Evolutionary conservation across 1,140 invertebrate species (phyloP).

Genomic region (Dinoponera quadriceps): DNA sequence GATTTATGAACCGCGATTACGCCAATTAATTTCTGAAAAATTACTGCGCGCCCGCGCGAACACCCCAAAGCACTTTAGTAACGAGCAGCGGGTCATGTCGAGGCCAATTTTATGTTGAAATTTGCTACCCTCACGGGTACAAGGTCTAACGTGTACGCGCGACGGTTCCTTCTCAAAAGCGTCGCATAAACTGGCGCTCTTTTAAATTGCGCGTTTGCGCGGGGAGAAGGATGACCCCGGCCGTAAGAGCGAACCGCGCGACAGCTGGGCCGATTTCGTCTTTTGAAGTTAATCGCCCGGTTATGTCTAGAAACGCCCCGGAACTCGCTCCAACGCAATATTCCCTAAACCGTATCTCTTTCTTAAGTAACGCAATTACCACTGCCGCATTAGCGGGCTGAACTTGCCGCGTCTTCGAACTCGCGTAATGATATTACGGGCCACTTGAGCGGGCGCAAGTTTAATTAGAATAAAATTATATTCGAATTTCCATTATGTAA

Average conservation of each 20-base stretch:
- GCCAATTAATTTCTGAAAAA: constrained; percentile 61
- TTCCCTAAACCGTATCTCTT: neutral
- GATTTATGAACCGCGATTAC: constrained; percentile 60
- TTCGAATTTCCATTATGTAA: constrained; percentile 7
- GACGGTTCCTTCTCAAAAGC: constrained; percentile 53
- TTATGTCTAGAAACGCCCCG: neutral
- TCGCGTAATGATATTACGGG: neutral
- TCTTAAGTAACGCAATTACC: neutral
- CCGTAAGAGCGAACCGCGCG: constrained; percentile 9
- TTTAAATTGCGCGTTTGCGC: constrained; percentile 56
- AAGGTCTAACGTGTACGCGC: constrained; percentile 27
- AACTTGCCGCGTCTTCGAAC: neutral
- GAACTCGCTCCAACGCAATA: neutral
- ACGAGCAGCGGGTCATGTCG: constrained; percentile 47
- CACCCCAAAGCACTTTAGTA: constrained; percentile 57
- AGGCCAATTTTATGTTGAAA: constrained; percentile 56
- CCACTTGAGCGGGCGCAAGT: neutral
- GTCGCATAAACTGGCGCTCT: constrained; percentile 48
- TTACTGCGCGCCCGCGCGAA: constrained; percentile 48
- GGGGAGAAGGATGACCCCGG: constrained; percentile 29
- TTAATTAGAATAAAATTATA: constrained; percentile 41
- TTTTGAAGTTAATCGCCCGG: constrained; percentile 40
- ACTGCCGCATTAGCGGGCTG: neutral
- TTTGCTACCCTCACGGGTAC: constrained; percentile 44
- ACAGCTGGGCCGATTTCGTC: constrained; percentile 4